Evolutionary conservation across 2,888 invertebrate species (phyloP), one percentile per base, ranked within the genome.

Genomic region (Leptinotarsa rubiginosa): DNA sequence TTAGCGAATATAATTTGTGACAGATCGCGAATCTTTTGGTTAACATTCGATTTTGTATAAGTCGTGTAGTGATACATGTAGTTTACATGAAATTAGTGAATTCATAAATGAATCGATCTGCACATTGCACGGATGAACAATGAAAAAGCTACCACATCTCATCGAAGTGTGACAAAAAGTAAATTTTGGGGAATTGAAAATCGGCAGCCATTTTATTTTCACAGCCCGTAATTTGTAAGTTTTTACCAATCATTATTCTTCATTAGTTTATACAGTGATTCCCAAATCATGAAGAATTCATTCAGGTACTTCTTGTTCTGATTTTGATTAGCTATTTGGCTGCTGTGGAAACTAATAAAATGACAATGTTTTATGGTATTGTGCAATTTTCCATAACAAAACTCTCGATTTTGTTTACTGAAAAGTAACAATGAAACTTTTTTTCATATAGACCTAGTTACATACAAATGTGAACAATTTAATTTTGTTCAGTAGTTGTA

Each of bases 211-310:
- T 79, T 77, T 80, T 78, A 77, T 77, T 78, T 82, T 79, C 79
- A 76, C 78, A 72, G 77, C 75, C 73, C 81, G 79, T 79, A 81
- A 80, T 80, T 78, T 80, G 81, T 82, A 82, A 82, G 82, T 82
- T 82, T 82, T 81, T 77, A 69, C 47, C 31, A 47, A 16, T 69
- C 47, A 15, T 41, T 47, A 47, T 69, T 54, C 22, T 56, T 68
- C n/a, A 18, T 56, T 47, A 20, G 20, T 47, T 56, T 20, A 22
- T 49, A 15, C 16, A 47, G 18, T 56, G 13, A 7, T n/a, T 54
- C 15, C 18, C 31, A 69, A 20, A 22, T 13, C 20, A 56, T 52
- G 18, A 13, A 22, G 12, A 20, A 56, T 20, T 22, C 15, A 20
- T n/a, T 47, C 12, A 41, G 18, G 20, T 59, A 22, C 16, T 56